Conservation (phyloP, 2,113 vertebrate genomes). For the Dascyllus trimaculatus region DNA sequence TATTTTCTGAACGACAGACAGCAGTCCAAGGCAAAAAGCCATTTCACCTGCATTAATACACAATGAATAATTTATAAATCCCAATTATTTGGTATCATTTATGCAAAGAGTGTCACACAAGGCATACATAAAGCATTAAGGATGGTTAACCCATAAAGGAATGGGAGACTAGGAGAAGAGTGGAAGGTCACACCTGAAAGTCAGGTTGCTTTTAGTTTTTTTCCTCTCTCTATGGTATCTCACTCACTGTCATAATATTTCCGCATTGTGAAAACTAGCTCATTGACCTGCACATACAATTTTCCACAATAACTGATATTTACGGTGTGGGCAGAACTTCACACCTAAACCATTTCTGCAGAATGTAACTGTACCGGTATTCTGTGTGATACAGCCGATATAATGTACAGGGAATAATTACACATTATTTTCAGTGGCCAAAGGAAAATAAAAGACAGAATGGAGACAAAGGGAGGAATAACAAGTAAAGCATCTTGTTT, state of each 20-base stretch:
- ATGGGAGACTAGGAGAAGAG: constrained; percentile 83
- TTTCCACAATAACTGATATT: constrained; percentile 36
- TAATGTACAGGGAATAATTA: constrained; percentile 36
- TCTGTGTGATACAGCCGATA: constrained; percentile 12
- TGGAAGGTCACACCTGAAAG: constrained; percentile 86
- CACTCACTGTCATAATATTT: constrained; percentile 42
- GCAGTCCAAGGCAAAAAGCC: constrained; percentile 89
- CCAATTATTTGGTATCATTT: constrained; percentile 99
- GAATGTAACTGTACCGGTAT: constrained; percentile 15
- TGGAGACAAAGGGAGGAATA: constrained; percentile 31
- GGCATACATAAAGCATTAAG: constrained; percentile 98
- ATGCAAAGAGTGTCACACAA: constrained; percentile 98
- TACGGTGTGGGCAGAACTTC: background rate
- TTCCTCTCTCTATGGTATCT: constrained; percentile 28
- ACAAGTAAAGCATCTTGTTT: constrained; percentile 42
- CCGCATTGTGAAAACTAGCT: constrained; percentile 38
- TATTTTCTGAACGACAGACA: constrained; percentile 86
- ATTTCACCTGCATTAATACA: constrained; percentile 97
- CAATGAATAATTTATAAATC: constrained; percentile 98
- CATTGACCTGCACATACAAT: constrained; percentile 33
- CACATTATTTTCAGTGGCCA: constrained; percentile 24
- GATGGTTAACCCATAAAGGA: constrained; percentile 92
- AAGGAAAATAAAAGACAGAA: constrained; percentile 25
- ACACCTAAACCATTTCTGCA: constrained; percentile 28
- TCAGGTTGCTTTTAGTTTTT: constrained; percentile 60